Evolutionary conservation across 2,888 invertebrate genomes (phyloP), one percentile per base, ranked within the genome.

Genomic region (Notodonta ziczac): DNA sequence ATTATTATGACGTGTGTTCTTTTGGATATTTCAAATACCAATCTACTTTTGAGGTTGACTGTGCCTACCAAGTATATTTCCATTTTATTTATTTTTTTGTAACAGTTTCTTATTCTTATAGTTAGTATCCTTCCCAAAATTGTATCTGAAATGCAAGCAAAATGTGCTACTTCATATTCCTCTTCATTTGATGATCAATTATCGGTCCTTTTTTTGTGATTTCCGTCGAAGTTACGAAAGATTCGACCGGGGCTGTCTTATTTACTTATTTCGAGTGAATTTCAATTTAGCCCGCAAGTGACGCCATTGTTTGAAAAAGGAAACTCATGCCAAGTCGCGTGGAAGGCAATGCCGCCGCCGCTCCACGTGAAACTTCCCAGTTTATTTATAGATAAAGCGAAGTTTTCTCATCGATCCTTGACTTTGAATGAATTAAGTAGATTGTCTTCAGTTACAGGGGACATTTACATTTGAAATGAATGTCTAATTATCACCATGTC

Each of bases 381-480:
- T 79, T 80, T 85, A 85, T 85, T 85, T 86, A 85, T 83, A 77
- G 80, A 79, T 68, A 62, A 63, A 57, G 67, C 69, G 72, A 72
- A 68, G 70, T 69, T 66, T 73, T 69, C 64, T 62, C 78, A 82
- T 84, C 79, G 84, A 84, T 82, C 79, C 67, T 65, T 67, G 62
- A 65, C 66, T 66, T 60, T 56, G 50, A 60, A 65, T 54, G 39
- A 39, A 54, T 54, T 54, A 24, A 24, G 24, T 2, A 12, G 39
- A 14, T 39, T 52, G 52, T 9, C 0, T 46, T n/a, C n/a, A 46
- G 46, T 46, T n/a, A 46, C 46, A 46, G 35, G 7, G 4, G 5
- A 35, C 35, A 35, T 35, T 35, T 35, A 35, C 6, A 35, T 5
- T 6, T 7, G 2, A 35, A 5, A 35, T 35, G 4, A 35, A 35